Base-by-base conservation (phyloP, 2,797 vertebrate genomes). In the Muscicapa comitata region DNA sequence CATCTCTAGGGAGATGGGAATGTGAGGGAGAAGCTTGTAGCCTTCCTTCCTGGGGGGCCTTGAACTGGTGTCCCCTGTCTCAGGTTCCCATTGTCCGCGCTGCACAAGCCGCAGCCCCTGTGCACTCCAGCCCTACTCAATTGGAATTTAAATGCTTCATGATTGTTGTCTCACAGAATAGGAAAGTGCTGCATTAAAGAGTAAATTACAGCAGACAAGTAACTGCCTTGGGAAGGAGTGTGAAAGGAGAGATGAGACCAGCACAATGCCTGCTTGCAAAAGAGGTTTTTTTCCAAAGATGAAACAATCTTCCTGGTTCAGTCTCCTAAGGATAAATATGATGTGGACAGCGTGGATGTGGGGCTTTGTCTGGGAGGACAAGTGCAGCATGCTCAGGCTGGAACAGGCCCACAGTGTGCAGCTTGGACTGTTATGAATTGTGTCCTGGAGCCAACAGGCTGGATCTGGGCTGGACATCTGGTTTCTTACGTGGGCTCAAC, bases 81-180 rank as follows among this genome's bases (percentile, higher is more conserved):
- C 96, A 95, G 95, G 86, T 95, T 97, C 93, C 97, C 85, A 97
- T 98, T 98, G 94, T 97, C 81, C 88, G 18, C 0, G 1, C 87
- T 86, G 92, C 16, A 74, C 94, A 95, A 94, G 95, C 96, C 66
- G 55, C 71, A 91, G 96, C 95, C 96, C 94, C 94, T 93, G 95
- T 97, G 93, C 95, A 93, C 95, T 95, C 93, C 90, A 81, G 95
- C 95, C 93, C 96, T 96, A 97, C 97, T 97, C 97, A 97, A 97
- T 97, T 97, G 97, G 97, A 97, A 98, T 98, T 98, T 98, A 97
- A 98, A 98, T 97, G 97, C 97, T 96, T 94, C 67, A 86, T 95
- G 96, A 97, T 97, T 98, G 97, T 98, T 97, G 97, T 91, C 95
- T 83, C 65, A 90, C 92, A 97, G 96, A 97, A 97, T 97, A 95